These are phyloP conservation scores for Ciconia nigra DNA, from an alignment of 2,797 vertebrate genomes.

Conservation along the genomic window DNA sequence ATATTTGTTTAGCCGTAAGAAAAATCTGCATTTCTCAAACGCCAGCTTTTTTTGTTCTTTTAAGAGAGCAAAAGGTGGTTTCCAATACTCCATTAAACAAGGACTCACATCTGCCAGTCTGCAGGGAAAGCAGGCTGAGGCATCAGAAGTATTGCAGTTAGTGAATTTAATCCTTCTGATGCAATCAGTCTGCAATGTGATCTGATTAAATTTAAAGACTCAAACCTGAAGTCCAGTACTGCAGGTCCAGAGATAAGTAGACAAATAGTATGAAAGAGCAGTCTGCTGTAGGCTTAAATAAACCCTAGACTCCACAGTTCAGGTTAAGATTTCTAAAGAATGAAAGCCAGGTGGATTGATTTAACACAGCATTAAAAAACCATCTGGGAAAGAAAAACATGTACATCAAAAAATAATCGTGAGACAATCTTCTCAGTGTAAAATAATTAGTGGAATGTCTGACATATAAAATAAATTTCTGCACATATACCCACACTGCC, in stretches of 20 bases:
- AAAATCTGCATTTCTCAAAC: background rate
- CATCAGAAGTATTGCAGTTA: background rate
- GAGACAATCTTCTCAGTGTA: background rate
- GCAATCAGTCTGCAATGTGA: background rate
- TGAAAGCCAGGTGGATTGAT: background rate
- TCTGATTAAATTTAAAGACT: slow-evolving; percentile 47
- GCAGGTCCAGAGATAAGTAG: background rate
- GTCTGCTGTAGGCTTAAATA: background rate
- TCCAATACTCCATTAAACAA: background rate
- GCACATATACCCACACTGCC: slow-evolving; percentile 14
- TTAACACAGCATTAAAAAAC: slow-evolving; percentile 26
- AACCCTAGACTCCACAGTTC: background rate
- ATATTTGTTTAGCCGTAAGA: background rate
- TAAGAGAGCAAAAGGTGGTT: background rate
- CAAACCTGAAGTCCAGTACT: slow-evolving; percentile 23
- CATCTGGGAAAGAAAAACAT: slow-evolving; percentile 19
- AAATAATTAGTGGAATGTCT: slow-evolving; percentile 18
- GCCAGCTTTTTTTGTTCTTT: background rate
- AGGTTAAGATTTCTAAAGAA: slow-evolving; percentile 1
- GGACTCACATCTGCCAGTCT: background rate
- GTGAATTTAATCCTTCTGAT: slow-evolving; percentile 16
- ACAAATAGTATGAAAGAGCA: background rate
- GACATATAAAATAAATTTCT: background rate
- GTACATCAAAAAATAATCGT: background rate
- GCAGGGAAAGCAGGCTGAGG: background rate